phyloP scores from a whole-genome alignment of 2,888 invertebrate genomes.

The Schrankia costaestrigalis region DNA sequence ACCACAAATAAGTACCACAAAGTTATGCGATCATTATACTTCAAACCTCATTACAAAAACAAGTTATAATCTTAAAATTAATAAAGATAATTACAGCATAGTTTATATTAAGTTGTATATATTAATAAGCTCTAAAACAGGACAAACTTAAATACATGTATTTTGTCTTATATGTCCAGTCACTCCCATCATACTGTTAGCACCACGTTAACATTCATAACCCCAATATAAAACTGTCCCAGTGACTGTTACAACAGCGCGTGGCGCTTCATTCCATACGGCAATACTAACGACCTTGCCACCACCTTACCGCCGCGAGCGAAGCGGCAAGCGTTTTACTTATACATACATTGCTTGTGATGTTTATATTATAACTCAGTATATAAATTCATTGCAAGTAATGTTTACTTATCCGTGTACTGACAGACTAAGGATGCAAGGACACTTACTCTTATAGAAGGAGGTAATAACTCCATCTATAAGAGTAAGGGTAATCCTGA shows the following conservation, averaged over 20 bases:
- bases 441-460: no score
- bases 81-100: conserved; percentile 75
- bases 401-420: no score
- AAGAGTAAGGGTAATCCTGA: no score
- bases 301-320: no score
- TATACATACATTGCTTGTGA: no score
- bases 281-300: no score
- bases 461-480: no score
- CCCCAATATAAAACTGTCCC: conserved; percentile 47
- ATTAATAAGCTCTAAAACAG: conserved; percentile 79
- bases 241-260: conserved; percentile 48
- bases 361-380: no score
- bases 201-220: conserved; percentile 65
- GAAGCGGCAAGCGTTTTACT: no score
- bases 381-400: no score
- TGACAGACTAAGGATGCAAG: no score
- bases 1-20: conserved; percentile 28
- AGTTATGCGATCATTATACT: conserved; percentile 32
- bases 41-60: conserved; percentile 44
- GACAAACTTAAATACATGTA: conserved; percentile 73
- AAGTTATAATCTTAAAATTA: conserved; percentile 71
- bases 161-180: conserved; percentile 64
- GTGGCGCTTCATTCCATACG: conserved; percentile 24
- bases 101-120: conserved; percentile 69
- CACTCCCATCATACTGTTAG: conserved; percentile 69